Evolutionary conservation across 2,888 invertebrate species (phyloP).

Genomic region (Colostygia pectinataria): DNA sequence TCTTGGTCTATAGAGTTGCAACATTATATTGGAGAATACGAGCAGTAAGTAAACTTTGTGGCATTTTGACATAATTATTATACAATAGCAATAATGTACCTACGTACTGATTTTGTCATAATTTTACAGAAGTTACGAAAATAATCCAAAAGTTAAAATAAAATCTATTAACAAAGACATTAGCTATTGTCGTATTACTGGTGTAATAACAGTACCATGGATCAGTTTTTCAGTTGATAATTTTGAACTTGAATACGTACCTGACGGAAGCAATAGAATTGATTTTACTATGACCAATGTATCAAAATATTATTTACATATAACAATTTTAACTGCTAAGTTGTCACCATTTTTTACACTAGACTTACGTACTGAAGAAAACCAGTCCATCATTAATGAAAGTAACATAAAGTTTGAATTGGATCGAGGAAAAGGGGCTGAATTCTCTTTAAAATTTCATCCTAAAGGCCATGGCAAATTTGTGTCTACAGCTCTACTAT

Average conservation of each 20-base stretch:
- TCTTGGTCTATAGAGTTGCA: constrained; percentile 57
- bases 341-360: constrained; percentile 62
- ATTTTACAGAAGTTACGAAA: constrained; percentile 59
- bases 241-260: constrained; percentile 62
- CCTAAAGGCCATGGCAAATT: constrained; percentile 66
- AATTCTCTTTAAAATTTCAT: constrained; percentile 59
- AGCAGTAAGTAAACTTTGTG: constrained; percentile 52
- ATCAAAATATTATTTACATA: constrained; percentile 61
- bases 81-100: background rate
- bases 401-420: constrained; percentile 64
- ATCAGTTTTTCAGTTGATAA: constrained; percentile 62
- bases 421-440: constrained; percentile 42
- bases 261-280: constrained; percentile 47
- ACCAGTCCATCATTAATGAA: constrained; percentile 50
- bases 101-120: background rate
- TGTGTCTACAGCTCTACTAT: constrained; percentile 61
- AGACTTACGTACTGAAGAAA: constrained; percentile 48
- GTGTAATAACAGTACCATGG: constrained; percentile 73
- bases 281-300: constrained; percentile 69
- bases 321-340: constrained; percentile 62
- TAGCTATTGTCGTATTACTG: constrained; percentile 61
- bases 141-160: constrained; percentile 63
- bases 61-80: too few relatives aligned
- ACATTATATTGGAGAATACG: constrained; percentile 59
- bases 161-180: constrained; percentile 65